phyloP scores from a whole-genome alignment of 1,140 invertebrate species.

The Drosophila truncata region DNA sequence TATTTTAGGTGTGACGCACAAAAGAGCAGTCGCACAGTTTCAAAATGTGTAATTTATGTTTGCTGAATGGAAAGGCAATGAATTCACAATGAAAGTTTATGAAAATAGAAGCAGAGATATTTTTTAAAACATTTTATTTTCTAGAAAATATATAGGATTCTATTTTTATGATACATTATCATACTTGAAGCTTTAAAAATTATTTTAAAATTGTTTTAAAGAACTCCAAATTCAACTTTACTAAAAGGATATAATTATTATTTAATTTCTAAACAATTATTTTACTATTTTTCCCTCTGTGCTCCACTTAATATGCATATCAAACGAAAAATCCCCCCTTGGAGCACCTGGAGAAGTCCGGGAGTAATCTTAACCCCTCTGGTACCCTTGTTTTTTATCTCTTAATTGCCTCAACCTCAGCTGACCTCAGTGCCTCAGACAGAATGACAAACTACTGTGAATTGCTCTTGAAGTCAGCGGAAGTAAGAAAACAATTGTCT shows the following conservation, averaged over 20 bases:
- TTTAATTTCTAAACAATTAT: not conserved
- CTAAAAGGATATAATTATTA: not conserved
- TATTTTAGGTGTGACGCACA: constrained; percentile 26
- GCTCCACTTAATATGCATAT: not conserved
- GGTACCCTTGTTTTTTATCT: constrained; percentile 3
- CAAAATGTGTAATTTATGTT: not conserved
- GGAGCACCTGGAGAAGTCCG: constrained; percentile 6
- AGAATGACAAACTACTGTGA: constrained; percentile 59
- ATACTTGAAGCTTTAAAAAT: not conserved
- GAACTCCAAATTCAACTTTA: not conserved
- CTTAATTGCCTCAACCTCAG: constrained; percentile 50
- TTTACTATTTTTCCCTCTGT: not conserved
- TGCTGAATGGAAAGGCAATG: not conserved
- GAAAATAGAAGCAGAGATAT: not conserved
- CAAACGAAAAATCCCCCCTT: not conserved
- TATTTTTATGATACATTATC: not conserved
- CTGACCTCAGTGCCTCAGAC: constrained; percentile 45
- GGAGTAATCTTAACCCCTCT: not conserved
- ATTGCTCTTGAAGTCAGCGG: constrained; percentile 52
- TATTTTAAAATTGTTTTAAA: not conserved
- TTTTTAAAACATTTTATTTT: too few relatives aligned
- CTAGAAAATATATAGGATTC: not conserved
- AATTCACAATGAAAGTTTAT: not conserved
- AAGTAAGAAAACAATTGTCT: constrained; percentile 57
- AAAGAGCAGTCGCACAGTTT: not conserved